Base-by-base conservation (phyloP, 2,113 vertebrate species). In the Suncus etruscus region DNA sequence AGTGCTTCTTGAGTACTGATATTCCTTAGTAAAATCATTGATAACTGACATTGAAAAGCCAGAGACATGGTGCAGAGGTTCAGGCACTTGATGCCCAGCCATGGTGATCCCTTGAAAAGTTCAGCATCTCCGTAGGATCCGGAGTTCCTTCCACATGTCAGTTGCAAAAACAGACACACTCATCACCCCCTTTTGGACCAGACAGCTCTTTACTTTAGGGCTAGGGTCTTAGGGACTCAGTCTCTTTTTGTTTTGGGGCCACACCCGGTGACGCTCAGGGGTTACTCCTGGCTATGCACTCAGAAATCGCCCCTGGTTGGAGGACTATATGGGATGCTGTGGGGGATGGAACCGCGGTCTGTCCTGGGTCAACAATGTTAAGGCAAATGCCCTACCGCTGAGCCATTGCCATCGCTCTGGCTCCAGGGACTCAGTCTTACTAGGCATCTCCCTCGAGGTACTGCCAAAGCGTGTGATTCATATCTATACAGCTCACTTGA, bases 181-280 rank as follows among this genome's bases (percentile, higher is more conserved):
- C 8, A 50, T 14, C 24, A 73, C 22, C 8, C 54, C 31, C 25
- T 45, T 79, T 83, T 11, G 8, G 14, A 65, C 89, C 11, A 70
- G 58, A 45, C 86, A 90, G 15, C 45, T 81, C 65, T 86, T 66
- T 22, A 32, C 29, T 89, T 92, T 51, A 47, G 32, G 22, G 61
- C 39, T 48, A 73, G 7, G 4, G 6, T 39, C 54, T 11, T 54
- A 25, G 15, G 65, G 39, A 4, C n/a, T 27, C 20, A 27, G 22
- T 22, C 63, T 65, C 20, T 39, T 39, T 39, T 39, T 39, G 39
- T 3, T 39, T 39, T 39, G 3, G 39, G 39, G 39, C 39, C 39
- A 39, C 39, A 39, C 39, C 39, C 39, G 39, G 39, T 39, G 39
- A 39, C 39, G 39, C 39, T 39, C 39, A 39, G 39, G 39, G 39